phyloP scores from a whole-genome alignment of 1,140 invertebrate species.

The Heliconius hewitsoni region DNA sequence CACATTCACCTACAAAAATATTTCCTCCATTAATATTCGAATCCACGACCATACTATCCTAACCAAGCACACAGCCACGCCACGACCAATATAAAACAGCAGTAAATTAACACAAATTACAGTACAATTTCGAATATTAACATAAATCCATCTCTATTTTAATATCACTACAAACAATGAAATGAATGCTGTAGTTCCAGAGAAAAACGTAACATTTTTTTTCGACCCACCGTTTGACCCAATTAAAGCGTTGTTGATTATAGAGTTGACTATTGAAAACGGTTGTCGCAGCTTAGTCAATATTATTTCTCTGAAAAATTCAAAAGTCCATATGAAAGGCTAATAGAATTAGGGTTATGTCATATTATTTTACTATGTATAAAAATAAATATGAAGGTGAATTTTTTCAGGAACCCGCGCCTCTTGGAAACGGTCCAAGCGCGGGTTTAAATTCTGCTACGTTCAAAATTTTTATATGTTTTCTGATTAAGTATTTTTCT shows the following conservation, averaged over 20 bases:
- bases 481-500: no score
- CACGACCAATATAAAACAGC: not conserved
- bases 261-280: conserved; percentile 23
- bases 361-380: not conserved
- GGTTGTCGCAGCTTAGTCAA: conserved; percentile 31
- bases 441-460: no score
- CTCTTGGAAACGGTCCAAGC: no score
- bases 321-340: conserved; percentile 25
- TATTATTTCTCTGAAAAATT: conserved; percentile 32
- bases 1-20: no score
- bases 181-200: not conserved
- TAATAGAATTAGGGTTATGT: conserved; percentile 21
- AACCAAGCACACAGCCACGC: not conserved
- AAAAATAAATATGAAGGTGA: not conserved
- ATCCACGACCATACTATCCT: no score
- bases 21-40: no score
- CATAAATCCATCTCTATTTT: conserved; percentile 1
- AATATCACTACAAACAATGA: conserved; percentile 2
- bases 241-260: conserved; percentile 23
- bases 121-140: not conserved
- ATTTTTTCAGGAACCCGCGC: no score
- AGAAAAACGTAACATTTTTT: conserved; percentile 7
- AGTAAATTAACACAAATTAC: conserved; percentile 10
- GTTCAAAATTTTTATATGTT: no score
- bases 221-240: not conserved